Evolutionary conservation across 2,113 vertebrate species (phyloP).

Genomic region (Sceloporus tristichus): DNA sequence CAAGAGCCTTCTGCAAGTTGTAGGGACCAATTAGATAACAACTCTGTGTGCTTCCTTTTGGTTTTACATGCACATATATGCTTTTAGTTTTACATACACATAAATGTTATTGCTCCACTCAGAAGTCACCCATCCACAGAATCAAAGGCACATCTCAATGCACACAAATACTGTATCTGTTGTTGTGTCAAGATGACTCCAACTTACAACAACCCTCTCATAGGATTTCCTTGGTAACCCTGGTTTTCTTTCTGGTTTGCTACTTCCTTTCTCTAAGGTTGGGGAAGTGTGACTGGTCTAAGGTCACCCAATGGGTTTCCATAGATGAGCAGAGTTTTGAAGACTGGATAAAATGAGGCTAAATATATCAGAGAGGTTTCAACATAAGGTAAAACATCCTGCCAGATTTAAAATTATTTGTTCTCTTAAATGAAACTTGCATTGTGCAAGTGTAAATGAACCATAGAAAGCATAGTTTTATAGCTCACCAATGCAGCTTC

Average conservation of each 20-base stretch:
- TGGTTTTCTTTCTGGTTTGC: too few species aligned
- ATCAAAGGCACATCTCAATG: background rate
- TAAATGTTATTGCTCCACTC: background rate
- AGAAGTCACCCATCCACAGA: background rate
- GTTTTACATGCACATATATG: background rate
- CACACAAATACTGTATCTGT: background rate
- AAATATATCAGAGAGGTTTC: background rate
- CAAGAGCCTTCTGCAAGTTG: background rate
- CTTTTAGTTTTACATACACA: background rate
- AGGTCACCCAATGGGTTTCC: too few species aligned
- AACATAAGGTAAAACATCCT: background rate
- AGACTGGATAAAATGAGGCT: background rate
- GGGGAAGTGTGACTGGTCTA: too few species aligned
- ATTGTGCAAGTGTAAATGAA: background rate
- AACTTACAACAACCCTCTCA: too few species aligned
- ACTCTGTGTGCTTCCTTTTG: background rate
- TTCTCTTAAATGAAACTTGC: background rate
- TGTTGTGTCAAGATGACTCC: too few species aligned
- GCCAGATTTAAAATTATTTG: background rate
- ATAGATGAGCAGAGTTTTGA: too few species aligned
- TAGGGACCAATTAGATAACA: background rate
- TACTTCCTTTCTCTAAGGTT: too few species aligned
- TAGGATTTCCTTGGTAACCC: too few species aligned
- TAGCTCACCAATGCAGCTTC: background rate
- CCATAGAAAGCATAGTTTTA: background rate